Evolutionary conservation across 2,888 invertebrate species (phyloP).

Genomic region (Petrophora chlorosata): DNA sequence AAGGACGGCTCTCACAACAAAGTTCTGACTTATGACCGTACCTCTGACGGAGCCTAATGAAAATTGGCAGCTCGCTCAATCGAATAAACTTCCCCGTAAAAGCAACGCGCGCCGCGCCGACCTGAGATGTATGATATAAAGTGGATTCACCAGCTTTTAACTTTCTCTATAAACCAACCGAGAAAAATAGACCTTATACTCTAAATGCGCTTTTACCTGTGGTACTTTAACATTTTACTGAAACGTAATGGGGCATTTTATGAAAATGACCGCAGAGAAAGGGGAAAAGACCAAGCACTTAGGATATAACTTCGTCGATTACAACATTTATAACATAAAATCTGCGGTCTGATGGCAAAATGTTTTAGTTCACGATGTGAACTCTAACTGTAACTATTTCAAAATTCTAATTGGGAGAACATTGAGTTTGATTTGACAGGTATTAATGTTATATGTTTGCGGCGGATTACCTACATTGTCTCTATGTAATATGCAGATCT

Average conservation of each 20-base stretch:
- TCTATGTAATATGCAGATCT: slow-evolving; percentile 1
- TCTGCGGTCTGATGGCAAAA: slow-evolving; percentile 14
- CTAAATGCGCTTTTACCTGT: slow-evolving; percentile 16
- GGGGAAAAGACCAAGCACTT: slow-evolving; percentile 5
- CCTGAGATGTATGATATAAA: slow-evolving; percentile 18
- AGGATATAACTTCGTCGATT: slow-evolving; percentile 18
- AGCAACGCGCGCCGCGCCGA: slow-evolving; percentile 22
- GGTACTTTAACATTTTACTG: slow-evolving; percentile 21
- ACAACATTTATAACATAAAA: slow-evolving; percentile 12
- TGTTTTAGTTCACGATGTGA: slow-evolving; percentile 19
- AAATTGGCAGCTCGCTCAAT: slow-evolving; percentile 76
- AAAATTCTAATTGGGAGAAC: slow-evolving; percentile 27
- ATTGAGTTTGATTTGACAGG: too few species aligned
- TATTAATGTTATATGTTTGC: slow-evolving; percentile 12
- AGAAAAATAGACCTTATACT: slow-evolving; percentile 18
- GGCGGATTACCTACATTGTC: slow-evolving; percentile 9
- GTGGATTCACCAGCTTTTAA: slow-evolving; percentile 20
- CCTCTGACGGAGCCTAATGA: slow-evolving; percentile 68
- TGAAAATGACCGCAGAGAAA: slow-evolving; percentile 13
- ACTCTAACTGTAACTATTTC: slow-evolving; percentile 17
- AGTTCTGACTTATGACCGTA: slow-evolving; percentile 60
- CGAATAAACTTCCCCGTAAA: slow-evolving; percentile 56
- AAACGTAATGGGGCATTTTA: slow-evolving; percentile 14
- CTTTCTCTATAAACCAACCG: slow-evolving; percentile 15
- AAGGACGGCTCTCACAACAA: slow-evolving; percentile 51